Percentiles rank a stretch among this genome's conserved stretches.
phyloP scores from a whole-genome alignment of 1,140 invertebrate genomes.

The Asbolus verrucosus region DNA sequence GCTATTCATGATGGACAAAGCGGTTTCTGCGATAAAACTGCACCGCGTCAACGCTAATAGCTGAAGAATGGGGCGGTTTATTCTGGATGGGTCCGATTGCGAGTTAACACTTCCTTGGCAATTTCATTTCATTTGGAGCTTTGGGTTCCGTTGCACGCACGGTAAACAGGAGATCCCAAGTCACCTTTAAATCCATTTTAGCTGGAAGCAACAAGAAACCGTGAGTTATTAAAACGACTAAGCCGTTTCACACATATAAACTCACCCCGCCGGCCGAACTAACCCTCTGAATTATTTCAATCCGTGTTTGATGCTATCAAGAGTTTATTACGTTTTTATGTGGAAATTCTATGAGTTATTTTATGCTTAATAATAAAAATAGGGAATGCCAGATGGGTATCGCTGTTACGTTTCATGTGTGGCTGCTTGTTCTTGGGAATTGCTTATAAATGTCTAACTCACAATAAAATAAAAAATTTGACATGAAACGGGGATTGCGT shows the following conservation, averaged over 20 bases:
- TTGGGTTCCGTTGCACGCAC: slow-evolving; percentile 42
- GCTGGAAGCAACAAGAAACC: slow-evolving; percentile 43
- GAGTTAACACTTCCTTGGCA: slow-evolving; percentile 49
- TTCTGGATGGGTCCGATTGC: slow-evolving; percentile 21
- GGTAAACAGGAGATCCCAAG: slow-evolving; percentile 47
- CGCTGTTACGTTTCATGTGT: slow-evolving; percentile 25
- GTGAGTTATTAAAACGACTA: slow-evolving; percentile 48
- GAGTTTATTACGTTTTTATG: slow-evolving; percentile 23
- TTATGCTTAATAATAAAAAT: slow-evolving; percentile 30
- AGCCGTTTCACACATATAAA: slow-evolving; percentile 28
- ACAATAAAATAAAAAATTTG: slow-evolving; percentile 33
- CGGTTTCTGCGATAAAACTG: too few species aligned
- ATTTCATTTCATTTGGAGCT: slow-evolving; percentile 50
- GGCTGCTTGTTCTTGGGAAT: neutral
- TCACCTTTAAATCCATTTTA: slow-evolving; percentile 46
- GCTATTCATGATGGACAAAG: too few species aligned
- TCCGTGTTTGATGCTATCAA: slow-evolving; percentile 15
- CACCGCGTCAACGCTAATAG: too few species aligned
- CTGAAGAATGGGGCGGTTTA: slow-evolving; percentile 22
- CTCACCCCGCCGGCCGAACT: neutral
- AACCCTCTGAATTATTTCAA: slow-evolving; percentile 29
- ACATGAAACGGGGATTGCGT: too few species aligned
- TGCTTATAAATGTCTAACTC: slow-evolving; percentile 17
- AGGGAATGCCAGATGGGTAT: slow-evolving; percentile 18
- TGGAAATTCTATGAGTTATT: slow-evolving; percentile 28